A percentile compares a stretch with the other conserved stretches of the same genome.
Conservation (phyloP, 64 coral and sea anemone species). For the Catalaphyllia jardinei region DNA sequence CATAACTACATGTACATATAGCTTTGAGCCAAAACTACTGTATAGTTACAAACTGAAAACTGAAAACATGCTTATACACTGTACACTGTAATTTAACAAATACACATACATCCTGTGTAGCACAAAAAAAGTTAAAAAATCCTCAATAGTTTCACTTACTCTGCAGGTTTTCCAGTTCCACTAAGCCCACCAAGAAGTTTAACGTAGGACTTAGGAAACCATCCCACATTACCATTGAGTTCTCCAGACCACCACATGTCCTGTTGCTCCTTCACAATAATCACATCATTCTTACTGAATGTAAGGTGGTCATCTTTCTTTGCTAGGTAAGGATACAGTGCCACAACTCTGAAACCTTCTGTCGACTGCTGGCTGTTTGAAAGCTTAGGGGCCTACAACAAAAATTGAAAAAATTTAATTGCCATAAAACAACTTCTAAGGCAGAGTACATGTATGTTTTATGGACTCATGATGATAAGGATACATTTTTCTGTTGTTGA, state of each 20-base stretch:
- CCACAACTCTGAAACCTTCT: slow-evolving; percentile 62
- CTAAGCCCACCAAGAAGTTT: slow-evolving; percentile 55
- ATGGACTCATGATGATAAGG: too few relatives aligned
- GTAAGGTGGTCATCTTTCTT: slow-evolving; percentile 81
- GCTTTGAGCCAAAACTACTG: too few relatives aligned
- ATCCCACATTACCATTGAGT: slow-evolving; percentile 81
- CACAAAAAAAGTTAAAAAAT: background rate
- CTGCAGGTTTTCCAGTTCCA: background rate
- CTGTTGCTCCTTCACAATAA: slow-evolving; percentile 82
- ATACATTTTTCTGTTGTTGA: too few relatives aligned
- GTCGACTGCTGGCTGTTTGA: slow-evolving; percentile 32
- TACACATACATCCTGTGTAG: too few relatives aligned
- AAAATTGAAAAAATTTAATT: background rate
- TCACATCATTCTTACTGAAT: slow-evolving; percentile 91
- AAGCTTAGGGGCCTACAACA: slow-evolving; percentile 36
- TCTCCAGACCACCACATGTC: slow-evolving; percentile 98
- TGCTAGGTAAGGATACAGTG: slow-evolving; percentile 85
- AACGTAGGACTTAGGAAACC: slow-evolving; percentile 98
- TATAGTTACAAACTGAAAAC: too few relatives aligned
- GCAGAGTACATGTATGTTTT: too few relatives aligned
- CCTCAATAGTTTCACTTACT: background rate
- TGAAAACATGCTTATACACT: too few relatives aligned
- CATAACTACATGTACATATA: too few relatives aligned
- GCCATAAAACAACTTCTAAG: too few relatives aligned
- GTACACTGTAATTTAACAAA: too few relatives aligned